Percentiles rank a stretch among this genome's conserved stretches.
Conservation (phyloP, 2,113 vertebrate genomes). For the Alces alces region DNA sequence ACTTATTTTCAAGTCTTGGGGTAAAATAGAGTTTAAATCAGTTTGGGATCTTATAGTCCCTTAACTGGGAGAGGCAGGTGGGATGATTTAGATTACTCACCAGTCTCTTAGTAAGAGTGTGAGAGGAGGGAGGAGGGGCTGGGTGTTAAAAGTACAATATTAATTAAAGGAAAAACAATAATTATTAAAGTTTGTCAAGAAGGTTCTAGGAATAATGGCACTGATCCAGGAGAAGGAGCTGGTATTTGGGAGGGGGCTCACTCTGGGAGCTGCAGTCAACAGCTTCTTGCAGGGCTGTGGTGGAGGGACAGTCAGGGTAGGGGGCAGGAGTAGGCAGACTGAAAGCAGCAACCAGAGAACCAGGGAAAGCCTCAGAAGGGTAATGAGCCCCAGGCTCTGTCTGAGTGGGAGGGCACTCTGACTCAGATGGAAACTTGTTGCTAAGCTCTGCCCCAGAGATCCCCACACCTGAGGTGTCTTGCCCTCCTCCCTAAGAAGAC, state of each 20-base stretch:
- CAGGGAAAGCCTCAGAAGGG: not conserved
- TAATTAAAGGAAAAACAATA: not conserved
- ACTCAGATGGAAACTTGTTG: not conserved
- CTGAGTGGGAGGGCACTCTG: not conserved
- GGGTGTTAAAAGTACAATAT: not conserved
- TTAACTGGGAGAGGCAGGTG: not conserved
- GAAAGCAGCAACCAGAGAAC: not conserved
- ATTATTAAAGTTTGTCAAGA: not conserved
- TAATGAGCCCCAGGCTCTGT: not conserved
- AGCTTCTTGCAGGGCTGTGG: not conserved
- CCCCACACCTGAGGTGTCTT: not conserved
- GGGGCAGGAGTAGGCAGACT: not conserved
- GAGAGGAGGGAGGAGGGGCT: not conserved
- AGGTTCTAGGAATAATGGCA: not conserved
- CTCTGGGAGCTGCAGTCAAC: not conserved
- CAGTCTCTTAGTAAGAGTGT: not conserved
- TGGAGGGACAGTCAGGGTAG: not conserved
- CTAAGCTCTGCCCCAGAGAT: not conserved
- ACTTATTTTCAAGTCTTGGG: not conserved
- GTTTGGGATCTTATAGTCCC: not conserved
- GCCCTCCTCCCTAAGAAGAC: not conserved
- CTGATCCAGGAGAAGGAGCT: not conserved
- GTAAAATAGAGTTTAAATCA: not conserved
- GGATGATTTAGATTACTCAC: not conserved
- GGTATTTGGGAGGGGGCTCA: not conserved